phyloP scores from a whole-genome alignment of 2,797 vertebrate genomes.

The Chlorospingus semifuscus region DNA sequence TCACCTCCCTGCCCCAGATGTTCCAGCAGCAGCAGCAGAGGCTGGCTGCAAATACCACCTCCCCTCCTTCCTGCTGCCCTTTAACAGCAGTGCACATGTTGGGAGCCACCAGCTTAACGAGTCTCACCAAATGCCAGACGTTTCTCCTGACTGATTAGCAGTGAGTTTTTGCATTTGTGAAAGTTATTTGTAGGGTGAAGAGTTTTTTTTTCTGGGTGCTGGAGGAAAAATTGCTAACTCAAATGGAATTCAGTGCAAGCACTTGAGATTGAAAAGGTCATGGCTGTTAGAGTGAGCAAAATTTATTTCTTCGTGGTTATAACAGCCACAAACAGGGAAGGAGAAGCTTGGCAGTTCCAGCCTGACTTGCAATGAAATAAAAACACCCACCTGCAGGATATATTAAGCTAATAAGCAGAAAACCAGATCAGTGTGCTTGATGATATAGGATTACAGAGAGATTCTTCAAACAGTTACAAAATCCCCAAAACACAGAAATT shows the following conservation, averaged over 20 bases:
- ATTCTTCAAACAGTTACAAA: background rate
- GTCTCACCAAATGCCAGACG: background rate
- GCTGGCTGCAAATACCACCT: background rate
- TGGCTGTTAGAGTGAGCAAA: background rate
- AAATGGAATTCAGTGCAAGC: conserved; percentile 15
- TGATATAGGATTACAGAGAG: background rate
- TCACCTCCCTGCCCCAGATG: background rate
- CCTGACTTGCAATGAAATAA: background rate
- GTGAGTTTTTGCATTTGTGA: background rate
- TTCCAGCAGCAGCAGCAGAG: background rate
- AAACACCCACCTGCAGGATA: background rate
- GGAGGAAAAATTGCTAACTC: background rate
- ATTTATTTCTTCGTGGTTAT: background rate
- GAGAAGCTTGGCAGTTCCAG: background rate
- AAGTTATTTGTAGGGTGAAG: conserved; percentile 16
- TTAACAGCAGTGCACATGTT: rapidly evolving
- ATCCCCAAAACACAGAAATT: background rate
- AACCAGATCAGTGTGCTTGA: background rate
- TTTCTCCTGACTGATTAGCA: background rate
- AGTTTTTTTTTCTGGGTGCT: background rate
- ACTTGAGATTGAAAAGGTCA: conserved; percentile 42
- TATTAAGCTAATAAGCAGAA: background rate
- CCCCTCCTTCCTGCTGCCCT: background rate
- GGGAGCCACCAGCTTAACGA: background rate
- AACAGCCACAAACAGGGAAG: background rate